These are phyloP conservation scores for Glyptemys insculpta DNA, from an alignment of 2,797 vertebrate genomes.

Conservation along the genomic window DNA sequence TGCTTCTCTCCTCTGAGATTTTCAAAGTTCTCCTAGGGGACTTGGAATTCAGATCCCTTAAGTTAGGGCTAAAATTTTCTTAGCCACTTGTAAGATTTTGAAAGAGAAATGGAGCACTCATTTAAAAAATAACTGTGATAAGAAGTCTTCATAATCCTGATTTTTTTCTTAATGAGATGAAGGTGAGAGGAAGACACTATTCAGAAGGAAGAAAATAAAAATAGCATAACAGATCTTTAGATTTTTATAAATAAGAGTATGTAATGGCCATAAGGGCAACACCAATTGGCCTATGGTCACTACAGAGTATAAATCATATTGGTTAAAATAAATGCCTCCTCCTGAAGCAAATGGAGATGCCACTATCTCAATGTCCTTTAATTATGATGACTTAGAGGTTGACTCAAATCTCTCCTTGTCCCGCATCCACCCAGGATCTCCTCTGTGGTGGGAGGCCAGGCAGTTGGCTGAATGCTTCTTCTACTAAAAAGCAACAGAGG, in stretches of 20 bases:
- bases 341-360: not conserved
- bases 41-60: not conserved
- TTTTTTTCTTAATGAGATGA: not conserved
- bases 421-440: fast-evolving
- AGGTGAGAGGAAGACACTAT: conserved; percentile 12
- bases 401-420: not conserved
- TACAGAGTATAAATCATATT: fast-evolving
- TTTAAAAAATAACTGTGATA: not conserved
- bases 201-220: not conserved
- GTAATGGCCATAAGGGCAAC: not conserved
- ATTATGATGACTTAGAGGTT: not conserved
- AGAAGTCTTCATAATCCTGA: not conserved
- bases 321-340: not conserved
- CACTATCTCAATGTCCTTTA: not conserved
- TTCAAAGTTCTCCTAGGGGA: not conserved
- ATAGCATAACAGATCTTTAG: not conserved
- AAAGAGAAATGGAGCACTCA: not conserved
- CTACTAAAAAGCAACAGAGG: too few relatives aligned
- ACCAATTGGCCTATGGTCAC: not conserved
- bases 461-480: not conserved
- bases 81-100: not conserved
- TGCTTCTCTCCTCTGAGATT: not conserved
- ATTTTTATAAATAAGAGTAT: not conserved
- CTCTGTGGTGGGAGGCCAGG: not conserved
- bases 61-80: not conserved